These are phyloP conservation scores for Notolabrus celidotus DNA, from an alignment of 2,797 vertebrate genomes.

Conservation along the genomic window DNA sequence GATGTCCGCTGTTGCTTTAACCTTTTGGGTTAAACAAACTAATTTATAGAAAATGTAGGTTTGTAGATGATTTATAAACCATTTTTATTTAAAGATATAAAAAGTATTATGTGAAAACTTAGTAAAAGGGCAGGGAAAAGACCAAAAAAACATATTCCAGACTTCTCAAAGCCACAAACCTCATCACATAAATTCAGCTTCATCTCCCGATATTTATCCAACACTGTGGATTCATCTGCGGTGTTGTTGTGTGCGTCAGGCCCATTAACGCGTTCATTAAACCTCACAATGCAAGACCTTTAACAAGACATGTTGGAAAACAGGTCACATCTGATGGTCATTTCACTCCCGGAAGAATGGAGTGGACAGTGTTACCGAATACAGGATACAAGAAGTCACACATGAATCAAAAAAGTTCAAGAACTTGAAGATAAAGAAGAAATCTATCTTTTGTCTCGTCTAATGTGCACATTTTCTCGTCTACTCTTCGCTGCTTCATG, in stretches of 20 bases:
- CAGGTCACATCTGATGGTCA: conserved; percentile 32
- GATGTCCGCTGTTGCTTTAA: conserved; percentile 54
- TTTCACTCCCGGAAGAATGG: conserved; percentile 14
- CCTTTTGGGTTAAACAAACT: conserved; percentile 49
- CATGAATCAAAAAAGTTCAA: background rate
- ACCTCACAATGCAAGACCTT: conserved; percentile 10
- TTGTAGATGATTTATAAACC: conserved; percentile 76
- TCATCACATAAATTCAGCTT: conserved; percentile 49
- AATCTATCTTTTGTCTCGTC: conserved; percentile 1
- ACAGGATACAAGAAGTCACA: background rate
- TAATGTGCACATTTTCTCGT: background rate
- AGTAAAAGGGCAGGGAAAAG: conserved; percentile 42
- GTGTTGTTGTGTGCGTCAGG: conserved; percentile 18
- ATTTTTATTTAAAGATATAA: conserved; percentile 74
- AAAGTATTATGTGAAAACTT: conserved; percentile 47
- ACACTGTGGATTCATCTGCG: conserved; percentile 29
- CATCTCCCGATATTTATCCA: conserved; percentile 27
- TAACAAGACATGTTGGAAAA: conserved; percentile 3
- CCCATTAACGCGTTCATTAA: conserved; percentile 7
- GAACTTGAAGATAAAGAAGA: conserved; percentile 6
- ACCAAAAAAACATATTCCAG: conserved; percentile 48
- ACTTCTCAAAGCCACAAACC: conserved; percentile 39
- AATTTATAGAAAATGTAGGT: conserved; percentile 75
- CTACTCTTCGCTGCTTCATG: conserved; percentile 6
- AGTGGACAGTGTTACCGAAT: background rate